Percentiles rank a stretch among this genome's conserved stretches.
phyloP scores from a whole-genome alignment of 2,797 vertebrate species.

The Euthynnus affinis region DNA sequence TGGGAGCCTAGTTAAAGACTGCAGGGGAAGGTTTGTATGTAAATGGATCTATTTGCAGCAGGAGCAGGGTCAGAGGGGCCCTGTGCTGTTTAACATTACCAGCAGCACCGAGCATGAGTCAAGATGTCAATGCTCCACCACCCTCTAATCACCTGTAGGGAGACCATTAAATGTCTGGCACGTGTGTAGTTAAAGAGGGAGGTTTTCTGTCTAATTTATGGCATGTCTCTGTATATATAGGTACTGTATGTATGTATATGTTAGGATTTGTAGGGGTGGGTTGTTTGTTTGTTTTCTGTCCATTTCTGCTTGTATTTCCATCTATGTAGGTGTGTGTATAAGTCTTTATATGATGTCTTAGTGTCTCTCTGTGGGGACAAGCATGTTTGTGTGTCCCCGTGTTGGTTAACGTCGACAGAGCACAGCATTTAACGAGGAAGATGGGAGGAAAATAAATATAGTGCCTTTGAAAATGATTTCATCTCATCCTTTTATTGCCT shows the following conservation, averaged over 20 bases:
- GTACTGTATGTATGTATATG: neutral
- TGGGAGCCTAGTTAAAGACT: conserved; percentile 50
- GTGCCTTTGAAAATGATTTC: conserved; percentile 76
- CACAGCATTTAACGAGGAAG: conserved; percentile 69
- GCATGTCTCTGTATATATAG: neutral
- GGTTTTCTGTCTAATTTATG: neutral
- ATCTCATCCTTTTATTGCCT: conserved; percentile 78
- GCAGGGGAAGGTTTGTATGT: conserved; percentile 51
- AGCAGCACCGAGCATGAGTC: conserved; percentile 47
- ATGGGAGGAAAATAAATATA: conserved; percentile 72
- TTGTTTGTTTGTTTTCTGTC: conserved; percentile 21
- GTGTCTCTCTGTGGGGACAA: conserved; percentile 15
- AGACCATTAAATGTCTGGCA: conserved; percentile 32
- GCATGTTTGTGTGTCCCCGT: conserved; percentile 37
- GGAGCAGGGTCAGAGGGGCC: conserved; percentile 49
- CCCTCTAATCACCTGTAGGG: conserved; percentile 39
- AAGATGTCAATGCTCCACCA: conserved; percentile 55
- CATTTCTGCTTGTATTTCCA: conserved; percentile 22
- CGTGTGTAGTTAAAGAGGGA: conserved; percentile 8
- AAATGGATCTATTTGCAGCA: conserved; percentile 61
- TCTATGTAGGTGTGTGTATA: conserved; percentile 24
- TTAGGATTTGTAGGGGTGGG: neutral
- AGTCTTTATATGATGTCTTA: conserved; percentile 1
- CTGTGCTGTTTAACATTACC: conserved; percentile 59
- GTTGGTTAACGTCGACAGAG: conserved; percentile 59